Evolutionary conservation across 2,113 vertebrate genomes (phyloP).

Genomic region (Esox niger): DNA sequence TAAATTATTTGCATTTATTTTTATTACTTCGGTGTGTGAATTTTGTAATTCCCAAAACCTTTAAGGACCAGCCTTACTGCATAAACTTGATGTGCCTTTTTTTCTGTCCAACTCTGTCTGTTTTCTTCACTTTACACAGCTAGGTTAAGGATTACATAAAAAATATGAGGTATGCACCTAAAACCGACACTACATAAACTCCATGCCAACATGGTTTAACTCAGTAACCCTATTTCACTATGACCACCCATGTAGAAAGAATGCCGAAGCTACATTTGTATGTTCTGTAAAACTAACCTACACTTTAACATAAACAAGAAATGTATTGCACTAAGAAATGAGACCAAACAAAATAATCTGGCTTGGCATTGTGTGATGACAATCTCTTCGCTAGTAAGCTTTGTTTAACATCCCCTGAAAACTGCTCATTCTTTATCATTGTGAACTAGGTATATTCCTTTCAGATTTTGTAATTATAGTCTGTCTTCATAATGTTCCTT

Average conservation of each 20-base stretch:
- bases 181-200: constrained; percentile 9
- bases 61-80: constrained; percentile 80
- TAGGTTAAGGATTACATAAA: constrained; percentile 25
- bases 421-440: no score
- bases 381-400: no score
- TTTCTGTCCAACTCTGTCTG: constrained; percentile 21
- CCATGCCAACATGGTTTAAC: background rate
- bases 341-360: constrained; percentile 10
- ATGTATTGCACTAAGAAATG: background rate
- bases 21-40: no score
- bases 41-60: constrained; percentile 29
- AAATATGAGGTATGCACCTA: constrained; percentile 46
- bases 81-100: constrained; percentile 86
- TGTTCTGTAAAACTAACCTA: no score
- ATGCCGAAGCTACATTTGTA: no score
- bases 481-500: constrained; percentile 10
- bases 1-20: no score
- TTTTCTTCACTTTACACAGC: constrained; percentile 2
- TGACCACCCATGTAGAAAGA: background rate
- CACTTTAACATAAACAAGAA: background rate
- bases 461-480: constrained; percentile 13
- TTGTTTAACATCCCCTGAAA: no score
- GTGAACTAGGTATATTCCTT: background rate
- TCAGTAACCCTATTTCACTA: background rate
- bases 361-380: no score